Evolutionary conservation across 2,797 vertebrate species (phyloP).

Genomic region (Meda fulgida): DNA sequence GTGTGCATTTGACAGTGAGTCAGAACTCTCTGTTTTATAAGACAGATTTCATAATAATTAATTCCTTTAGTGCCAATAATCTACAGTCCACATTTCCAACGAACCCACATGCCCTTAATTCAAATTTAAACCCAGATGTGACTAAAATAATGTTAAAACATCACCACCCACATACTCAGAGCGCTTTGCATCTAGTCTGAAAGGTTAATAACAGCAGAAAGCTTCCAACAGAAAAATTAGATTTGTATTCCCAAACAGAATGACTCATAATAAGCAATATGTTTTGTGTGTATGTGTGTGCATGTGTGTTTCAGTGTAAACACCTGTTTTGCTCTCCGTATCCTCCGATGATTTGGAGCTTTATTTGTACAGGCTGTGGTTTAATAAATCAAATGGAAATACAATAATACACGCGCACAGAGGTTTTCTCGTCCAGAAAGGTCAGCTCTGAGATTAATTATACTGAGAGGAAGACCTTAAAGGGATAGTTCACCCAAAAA

Average conservation of each 20-base stretch:
- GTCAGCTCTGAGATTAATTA: slow-evolving; percentile 77
- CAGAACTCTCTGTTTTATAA: slow-evolving; percentile 19
- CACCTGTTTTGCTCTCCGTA: slow-evolving; percentile 44
- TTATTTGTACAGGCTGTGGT: slow-evolving; percentile 57
- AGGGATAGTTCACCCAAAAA: neutral
- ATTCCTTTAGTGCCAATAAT: slow-evolving; percentile 2
- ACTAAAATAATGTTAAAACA: slow-evolving; percentile 35
- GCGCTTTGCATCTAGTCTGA: slow-evolving; percentile 28
- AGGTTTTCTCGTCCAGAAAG: slow-evolving; percentile 67
- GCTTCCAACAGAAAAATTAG: slow-evolving; percentile 40
- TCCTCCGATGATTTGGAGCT: slow-evolving; percentile 66
- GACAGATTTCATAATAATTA: slow-evolving; percentile 8
- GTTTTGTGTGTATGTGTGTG: neutral
- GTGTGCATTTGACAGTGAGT: neutral
- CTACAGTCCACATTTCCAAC: neutral
- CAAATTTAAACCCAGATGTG: slow-evolving; percentile 11
- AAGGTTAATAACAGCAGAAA: slow-evolving; percentile 57
- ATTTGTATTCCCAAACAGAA: slow-evolving; percentile 49
- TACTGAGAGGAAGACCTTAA: slow-evolving; percentile 42
- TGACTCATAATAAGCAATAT: slow-evolving; percentile 32
- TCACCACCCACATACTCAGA: slow-evolving; percentile 20
- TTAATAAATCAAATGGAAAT: slow-evolving; percentile 75
- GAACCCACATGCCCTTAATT: neutral
- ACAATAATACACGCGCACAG: slow-evolving; percentile 64
- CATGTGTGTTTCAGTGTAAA: slow-evolving; percentile 12